Conservation (phyloP, 1,140 invertebrate species). For the Manduca sexta region DNA sequence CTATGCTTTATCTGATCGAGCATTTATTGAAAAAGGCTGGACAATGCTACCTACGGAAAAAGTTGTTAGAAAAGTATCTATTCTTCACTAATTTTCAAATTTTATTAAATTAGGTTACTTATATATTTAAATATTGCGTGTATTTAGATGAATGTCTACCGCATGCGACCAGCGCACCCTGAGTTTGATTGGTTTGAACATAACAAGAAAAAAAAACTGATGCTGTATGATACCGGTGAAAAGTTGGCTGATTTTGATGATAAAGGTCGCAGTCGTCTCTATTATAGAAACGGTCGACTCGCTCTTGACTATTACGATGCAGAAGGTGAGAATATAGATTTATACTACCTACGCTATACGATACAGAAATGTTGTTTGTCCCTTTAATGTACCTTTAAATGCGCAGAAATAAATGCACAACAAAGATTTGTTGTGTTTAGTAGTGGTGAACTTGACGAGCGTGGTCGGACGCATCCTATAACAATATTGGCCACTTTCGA, state of each 20-base stretch:
- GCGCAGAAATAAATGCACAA: conserved; percentile 55
- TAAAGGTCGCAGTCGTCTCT: conserved; percentile 46
- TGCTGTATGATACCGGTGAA: conserved; percentile 52
- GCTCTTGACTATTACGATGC: conserved; percentile 60
- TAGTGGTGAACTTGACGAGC: conserved; percentile 46
- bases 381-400: no score
- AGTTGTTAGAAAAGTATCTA: conserved; percentile 55
- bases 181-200: conserved; percentile 63
- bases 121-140: not conserved
- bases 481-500: conserved; percentile 57
- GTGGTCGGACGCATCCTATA: conserved; percentile 37
- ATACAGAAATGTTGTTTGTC: no score
- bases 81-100: conserved; percentile 3
- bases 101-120: not conserved
- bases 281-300: conserved; percentile 45
- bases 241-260: conserved; percentile 57
- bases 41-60: conserved; percentile 64
- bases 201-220: conserved; percentile 46
- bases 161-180: conserved; percentile 58
- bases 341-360: no score
- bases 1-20: conserved; percentile 57
- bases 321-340: conserved; percentile 33
- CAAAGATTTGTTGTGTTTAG: conserved; percentile 57
- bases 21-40: conserved; percentile 65
- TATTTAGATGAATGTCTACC: conserved; percentile 58